phyloP scores from a whole-genome alignment of 2,113 vertebrate species.

The Excalfactoria chinensis region DNA sequence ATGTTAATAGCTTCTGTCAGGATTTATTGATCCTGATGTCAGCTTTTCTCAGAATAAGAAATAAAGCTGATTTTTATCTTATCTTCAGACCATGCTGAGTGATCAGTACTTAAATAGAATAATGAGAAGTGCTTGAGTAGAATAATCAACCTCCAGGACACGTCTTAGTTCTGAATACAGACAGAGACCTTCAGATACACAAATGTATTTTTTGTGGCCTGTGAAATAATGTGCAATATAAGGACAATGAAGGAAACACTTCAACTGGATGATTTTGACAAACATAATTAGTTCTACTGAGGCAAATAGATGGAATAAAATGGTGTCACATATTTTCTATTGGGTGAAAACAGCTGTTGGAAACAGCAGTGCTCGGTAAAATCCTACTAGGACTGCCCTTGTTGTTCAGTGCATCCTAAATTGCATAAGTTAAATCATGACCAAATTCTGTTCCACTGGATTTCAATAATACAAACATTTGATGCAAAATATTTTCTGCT shows the following conservation, averaged over 20 bases:
- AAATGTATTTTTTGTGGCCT: neutral
- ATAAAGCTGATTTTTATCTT: conserved; percentile 73
- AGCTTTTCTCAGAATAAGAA: conserved; percentile 74
- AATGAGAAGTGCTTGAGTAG: conserved; percentile 58
- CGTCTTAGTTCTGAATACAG: neutral
- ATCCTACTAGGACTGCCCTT: neutral
- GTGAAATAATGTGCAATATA: neutral
- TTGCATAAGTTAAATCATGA: neutral
- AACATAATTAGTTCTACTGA: neutral
- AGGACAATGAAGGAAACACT: neutral
- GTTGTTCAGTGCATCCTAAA: neutral
- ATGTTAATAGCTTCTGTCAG: conserved; percentile 83
- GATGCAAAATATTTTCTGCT: neutral
- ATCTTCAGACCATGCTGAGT: conserved; percentile 43
- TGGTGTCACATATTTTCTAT: neutral
- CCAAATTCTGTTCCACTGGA: neutral
- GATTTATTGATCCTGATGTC: conserved; percentile 82
- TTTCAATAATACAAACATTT: neutral
- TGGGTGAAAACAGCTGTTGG: neutral
- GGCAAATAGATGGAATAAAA: neutral
- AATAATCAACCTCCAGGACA: conserved; percentile 48
- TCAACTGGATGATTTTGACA: neutral
- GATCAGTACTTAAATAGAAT: conserved; percentile 58
- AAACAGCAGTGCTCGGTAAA: neutral
- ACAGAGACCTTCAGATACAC: neutral